phyloP scores from a whole-genome alignment of 2,113 vertebrate species.

The Anas platyrhynchos region DNA sequence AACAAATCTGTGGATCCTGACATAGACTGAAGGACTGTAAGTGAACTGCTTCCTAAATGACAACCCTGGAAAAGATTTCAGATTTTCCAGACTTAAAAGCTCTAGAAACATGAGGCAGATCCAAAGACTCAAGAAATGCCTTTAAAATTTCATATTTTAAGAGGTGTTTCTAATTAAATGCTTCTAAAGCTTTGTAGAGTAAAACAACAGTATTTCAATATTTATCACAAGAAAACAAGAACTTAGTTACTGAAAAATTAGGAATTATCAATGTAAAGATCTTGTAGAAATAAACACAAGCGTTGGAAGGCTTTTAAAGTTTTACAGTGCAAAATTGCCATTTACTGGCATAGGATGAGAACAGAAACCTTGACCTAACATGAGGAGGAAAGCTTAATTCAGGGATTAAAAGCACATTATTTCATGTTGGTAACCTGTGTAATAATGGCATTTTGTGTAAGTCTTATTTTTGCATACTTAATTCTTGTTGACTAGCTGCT shows the following conservation, averaged over 20 bases:
- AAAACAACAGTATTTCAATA: not conserved
- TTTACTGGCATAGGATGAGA: not conserved
- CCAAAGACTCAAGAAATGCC: not conserved
- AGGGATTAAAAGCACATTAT: too few relatives aligned
- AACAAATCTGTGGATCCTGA: not conserved
- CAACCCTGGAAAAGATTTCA: not conserved
- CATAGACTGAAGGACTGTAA: not conserved
- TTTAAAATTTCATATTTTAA: not conserved
- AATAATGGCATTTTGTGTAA: not conserved
- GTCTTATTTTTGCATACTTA: not conserved
- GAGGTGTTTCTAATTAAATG: not conserved
- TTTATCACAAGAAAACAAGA: not conserved
- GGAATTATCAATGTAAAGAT: not conserved
- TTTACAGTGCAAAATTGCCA: not conserved
- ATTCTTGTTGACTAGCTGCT: not conserved
- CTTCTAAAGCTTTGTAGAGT: not conserved
- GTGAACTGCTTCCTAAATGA: not conserved
- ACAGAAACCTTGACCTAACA: not conserved
- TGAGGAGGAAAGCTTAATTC: not conserved
- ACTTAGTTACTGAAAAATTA: not conserved
- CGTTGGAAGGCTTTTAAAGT: not conserved
- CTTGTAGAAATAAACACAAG: not conserved
- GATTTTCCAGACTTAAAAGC: not conserved
- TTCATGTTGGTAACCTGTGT: not conserved
- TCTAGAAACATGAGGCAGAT: not conserved